Evolutionary conservation across 2,113 vertebrate genomes (phyloP).

Genomic region (Furnarius figulus): DNA sequence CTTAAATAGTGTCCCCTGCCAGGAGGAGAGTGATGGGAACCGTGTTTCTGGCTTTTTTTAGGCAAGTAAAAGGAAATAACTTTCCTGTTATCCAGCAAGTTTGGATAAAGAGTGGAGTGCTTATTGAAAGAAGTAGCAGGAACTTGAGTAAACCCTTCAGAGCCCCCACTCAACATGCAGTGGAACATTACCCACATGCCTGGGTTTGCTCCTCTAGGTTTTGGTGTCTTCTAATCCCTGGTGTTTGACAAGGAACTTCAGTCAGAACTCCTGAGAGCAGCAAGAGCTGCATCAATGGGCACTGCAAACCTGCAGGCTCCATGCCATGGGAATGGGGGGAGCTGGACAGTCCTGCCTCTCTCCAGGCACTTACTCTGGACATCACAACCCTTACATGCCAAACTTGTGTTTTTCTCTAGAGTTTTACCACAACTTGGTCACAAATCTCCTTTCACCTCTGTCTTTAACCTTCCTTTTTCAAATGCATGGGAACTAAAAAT

Average conservation of each 20-base stretch:
- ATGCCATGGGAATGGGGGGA: neutral
- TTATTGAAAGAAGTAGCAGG: neutral
- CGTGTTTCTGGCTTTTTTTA: neutral
- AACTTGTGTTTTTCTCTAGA: neutral
- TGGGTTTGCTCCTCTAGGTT: neutral
- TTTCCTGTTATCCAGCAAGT: neutral
- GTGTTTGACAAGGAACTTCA: neutral
- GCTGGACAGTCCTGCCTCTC: neutral
- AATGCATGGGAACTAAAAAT: neutral
- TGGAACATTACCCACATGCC: rapidly evolving
- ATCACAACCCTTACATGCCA: neutral
- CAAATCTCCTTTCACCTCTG: neutral
- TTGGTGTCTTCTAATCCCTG: neutral
- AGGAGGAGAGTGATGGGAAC: neutral
- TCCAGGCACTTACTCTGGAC: neutral
- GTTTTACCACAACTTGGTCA: neutral
- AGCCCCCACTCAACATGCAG: neutral
- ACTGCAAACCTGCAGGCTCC: neutral
- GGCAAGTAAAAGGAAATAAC: neutral
- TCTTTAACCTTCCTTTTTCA: slow-evolving; percentile 11
- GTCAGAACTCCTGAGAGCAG: neutral
- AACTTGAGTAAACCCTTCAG: neutral
- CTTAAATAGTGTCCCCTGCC: neutral
- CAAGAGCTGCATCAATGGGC: neutral
- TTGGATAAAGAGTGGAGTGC: neutral